Conservation (phyloP, 2,888 invertebrate genomes). For the Drosophila stalkeri region DNA sequence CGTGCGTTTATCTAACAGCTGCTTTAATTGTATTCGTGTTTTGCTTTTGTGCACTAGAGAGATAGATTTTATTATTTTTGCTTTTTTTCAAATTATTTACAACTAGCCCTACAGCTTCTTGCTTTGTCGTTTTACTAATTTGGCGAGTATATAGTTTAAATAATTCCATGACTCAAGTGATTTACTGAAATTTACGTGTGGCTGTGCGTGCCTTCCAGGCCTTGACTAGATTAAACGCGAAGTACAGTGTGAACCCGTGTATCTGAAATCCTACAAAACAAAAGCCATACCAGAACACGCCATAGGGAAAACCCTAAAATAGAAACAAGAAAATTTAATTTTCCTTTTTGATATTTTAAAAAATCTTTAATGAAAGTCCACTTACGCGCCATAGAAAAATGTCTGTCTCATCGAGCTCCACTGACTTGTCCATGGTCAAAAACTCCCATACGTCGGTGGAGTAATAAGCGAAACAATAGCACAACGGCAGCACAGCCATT, state of each 20-base stretch:
- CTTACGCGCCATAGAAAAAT: slow-evolving; percentile 93
- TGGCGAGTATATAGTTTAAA: slow-evolving; percentile 74
- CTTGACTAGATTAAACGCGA: slow-evolving; percentile 92
- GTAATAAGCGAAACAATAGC: slow-evolving; percentile 93
- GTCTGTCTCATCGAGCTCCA: slow-evolving; percentile 88
- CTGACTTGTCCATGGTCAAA: slow-evolving; percentile 86
- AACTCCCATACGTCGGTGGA: slow-evolving; percentile 94
- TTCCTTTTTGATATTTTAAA: not conserved
- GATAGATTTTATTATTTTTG: slow-evolving; percentile 33
- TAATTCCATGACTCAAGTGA: slow-evolving; percentile 24
- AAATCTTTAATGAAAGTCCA: slow-evolving; percentile 1
- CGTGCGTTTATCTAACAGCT: slow-evolving; percentile 73
- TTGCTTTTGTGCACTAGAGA: slow-evolving; percentile 68
- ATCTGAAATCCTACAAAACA: slow-evolving; percentile 94
- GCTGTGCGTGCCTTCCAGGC: slow-evolving; percentile 93
- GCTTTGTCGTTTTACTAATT: slow-evolving; percentile 62
- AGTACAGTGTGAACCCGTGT: slow-evolving; percentile 93
- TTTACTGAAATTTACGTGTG: slow-evolving; percentile 89
- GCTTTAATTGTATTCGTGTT: slow-evolving; percentile 37
- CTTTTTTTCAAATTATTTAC: slow-evolving; percentile 70
- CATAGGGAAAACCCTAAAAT: slow-evolving; percentile 94
- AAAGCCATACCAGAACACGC: slow-evolving; percentile 96
- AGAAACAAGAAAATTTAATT: not conserved
- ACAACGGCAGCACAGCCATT: slow-evolving; percentile 92
- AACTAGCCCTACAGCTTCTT: slow-evolving; percentile 66